These are phyloP conservation scores for Mesorhabditis belari DNA, from an alignment of 2,888 invertebrate species.

Conservation along the genomic window DNA sequence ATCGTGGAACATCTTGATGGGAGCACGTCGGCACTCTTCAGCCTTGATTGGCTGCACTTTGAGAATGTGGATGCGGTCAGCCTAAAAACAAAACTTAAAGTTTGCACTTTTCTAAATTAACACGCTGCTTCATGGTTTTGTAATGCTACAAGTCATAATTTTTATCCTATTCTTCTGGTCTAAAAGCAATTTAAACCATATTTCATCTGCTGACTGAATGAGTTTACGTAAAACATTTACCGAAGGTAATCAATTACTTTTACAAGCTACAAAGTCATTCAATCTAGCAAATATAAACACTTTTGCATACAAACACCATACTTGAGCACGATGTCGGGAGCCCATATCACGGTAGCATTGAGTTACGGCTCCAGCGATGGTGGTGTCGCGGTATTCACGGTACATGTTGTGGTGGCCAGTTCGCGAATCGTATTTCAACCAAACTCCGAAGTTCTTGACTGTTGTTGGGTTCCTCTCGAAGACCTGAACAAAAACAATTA, in stretches of 20 bases:
- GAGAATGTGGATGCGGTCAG: conserved; percentile 95
- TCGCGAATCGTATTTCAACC: conserved; percentile 95
- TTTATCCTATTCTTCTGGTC: no score
- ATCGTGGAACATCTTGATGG: conserved; percentile 96
- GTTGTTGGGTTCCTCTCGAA: conserved; percentile 84
- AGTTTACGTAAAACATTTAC: no score
- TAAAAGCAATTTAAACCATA: no score
- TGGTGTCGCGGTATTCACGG: conserved; percentile 94
- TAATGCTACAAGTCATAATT: no score
- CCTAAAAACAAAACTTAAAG: no score
- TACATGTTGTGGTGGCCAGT: conserved; percentile 99
- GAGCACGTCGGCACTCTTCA: conserved; percentile 79
- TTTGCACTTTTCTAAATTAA: no score
- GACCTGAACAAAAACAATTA: conserved; percentile 57
- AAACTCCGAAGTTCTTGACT: conserved; percentile 98
- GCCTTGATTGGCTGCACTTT: conserved; percentile 77
- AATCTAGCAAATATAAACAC: no score
- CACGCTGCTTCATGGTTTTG: no score
- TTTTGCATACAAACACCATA: no score
- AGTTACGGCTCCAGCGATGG: conserved; percentile 90
- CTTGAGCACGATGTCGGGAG: conserved; percentile 93
- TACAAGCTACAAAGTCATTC: no score
- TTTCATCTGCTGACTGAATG: no score
- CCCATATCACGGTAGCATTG: conserved; percentile 78
- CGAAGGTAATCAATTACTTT: no score